Conservation (phyloP, 2,113 vertebrate genomes). For the Varanus komodoensis region DNA sequence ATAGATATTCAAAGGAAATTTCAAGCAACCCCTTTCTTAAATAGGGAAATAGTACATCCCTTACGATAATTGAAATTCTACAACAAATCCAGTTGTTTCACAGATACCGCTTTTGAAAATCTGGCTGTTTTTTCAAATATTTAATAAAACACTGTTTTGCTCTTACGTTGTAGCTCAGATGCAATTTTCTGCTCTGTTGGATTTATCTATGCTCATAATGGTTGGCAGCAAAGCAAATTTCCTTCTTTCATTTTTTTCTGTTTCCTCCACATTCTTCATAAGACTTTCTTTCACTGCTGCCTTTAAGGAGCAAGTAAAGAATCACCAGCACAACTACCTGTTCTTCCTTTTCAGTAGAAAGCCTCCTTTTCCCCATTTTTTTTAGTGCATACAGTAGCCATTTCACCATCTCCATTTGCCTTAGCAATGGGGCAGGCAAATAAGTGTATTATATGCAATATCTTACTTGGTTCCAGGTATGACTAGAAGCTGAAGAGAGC, state of each 20-base stretch:
- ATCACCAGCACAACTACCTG: constrained; percentile 42
- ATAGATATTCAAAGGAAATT: not conserved
- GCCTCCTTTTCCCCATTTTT: constrained; percentile 25
- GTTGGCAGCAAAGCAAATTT: constrained; percentile 66
- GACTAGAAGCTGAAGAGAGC: not conserved
- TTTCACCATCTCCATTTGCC: constrained; percentile 42
- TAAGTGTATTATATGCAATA: not conserved
- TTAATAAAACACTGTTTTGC: constrained; percentile 60
- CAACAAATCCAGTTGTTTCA: constrained; percentile 35
- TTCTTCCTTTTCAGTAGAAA: constrained; percentile 49
- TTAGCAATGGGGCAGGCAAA: not conserved
- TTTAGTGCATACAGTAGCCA: not conserved
- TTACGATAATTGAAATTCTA: constrained; percentile 63
- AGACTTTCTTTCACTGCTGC: constrained; percentile 41
- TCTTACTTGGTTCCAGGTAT: not conserved
- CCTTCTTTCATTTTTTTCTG: constrained; percentile 25
- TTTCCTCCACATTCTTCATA: not conserved
- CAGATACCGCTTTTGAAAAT: constrained; percentile 52
- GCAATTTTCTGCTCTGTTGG: constrained; percentile 76
- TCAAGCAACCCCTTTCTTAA: constrained; percentile 29
- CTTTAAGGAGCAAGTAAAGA: constrained; percentile 42
- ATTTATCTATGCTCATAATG: constrained; percentile 64
- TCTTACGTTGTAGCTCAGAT: constrained; percentile 61
- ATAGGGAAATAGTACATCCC: constrained; percentile 55
- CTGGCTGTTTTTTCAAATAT: constrained; percentile 52